phyloP scores from a whole-genome alignment of 2,797 vertebrate genomes.

The Myiotriccus ornatus region DNA sequence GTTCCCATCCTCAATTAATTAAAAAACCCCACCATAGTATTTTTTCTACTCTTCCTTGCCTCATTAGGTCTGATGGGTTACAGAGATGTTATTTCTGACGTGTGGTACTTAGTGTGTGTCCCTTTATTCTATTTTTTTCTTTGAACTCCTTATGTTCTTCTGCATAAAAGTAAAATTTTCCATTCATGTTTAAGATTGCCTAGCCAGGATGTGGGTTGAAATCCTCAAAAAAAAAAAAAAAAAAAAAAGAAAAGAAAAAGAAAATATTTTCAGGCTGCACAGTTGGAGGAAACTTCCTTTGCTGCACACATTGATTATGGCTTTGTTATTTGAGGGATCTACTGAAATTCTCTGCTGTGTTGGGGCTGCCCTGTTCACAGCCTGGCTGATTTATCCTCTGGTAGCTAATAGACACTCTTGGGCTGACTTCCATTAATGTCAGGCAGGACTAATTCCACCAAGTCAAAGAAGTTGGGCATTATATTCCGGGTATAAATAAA shows the following conservation, averaged over 20 bases:
- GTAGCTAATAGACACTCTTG: not conserved
- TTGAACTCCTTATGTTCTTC: constrained; percentile 1
- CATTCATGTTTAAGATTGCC: not conserved
- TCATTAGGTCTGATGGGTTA: not conserved
- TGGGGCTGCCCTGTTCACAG: not conserved
- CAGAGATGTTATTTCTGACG: not conserved
- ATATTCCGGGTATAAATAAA: not conserved
- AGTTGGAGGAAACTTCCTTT: not conserved
- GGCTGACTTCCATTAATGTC: not conserved
- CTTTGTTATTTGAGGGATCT: not conserved
- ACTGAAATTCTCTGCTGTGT: not conserved
- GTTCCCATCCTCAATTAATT: not conserved
- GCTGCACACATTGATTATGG: not conserved
- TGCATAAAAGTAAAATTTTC: not conserved
- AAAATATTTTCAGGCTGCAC: not conserved
- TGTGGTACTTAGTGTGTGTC: not conserved
- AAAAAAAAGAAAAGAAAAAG: no score
- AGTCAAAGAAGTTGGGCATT: not conserved
- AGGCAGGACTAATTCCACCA: not conserved
- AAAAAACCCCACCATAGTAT: rapidly evolving
- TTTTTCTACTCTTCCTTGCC: not conserved
- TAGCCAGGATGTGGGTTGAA: not conserved
- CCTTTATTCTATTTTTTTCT: not conserved
- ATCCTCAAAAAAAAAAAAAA: not conserved
- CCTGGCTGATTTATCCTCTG: not conserved